Conservation (phyloP, 2,797 vertebrate genomes). For the Rhyacichthys aspro region DNA sequence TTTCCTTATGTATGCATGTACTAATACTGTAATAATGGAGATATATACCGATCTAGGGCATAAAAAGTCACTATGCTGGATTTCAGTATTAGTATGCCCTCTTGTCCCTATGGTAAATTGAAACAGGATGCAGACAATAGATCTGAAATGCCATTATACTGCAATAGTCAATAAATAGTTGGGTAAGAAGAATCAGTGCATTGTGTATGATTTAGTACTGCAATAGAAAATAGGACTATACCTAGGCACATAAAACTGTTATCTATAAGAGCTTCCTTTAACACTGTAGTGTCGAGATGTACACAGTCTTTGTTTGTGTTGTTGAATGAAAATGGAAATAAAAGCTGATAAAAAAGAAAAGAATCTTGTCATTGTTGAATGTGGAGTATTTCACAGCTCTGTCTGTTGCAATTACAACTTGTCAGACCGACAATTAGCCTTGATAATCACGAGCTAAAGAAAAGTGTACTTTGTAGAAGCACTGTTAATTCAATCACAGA, state of each 20-base stretch:
- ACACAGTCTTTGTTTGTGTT: conserved; percentile 21
- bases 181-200: conserved; percentile 55
- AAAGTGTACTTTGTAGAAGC: conserved; percentile 62
- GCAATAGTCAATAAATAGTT: conserved; percentile 59
- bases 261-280: conserved; percentile 44
- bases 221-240: conserved; percentile 41
- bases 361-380: conserved; percentile 20
- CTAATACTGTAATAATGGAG: no score
- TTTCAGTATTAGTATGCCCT: conserved; percentile 18
- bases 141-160: conserved; percentile 36
- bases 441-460: conserved; percentile 72
- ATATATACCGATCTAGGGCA: conserved; percentile 7
- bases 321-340: not conserved
- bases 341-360: conserved; percentile 21
- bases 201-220: conserved; percentile 61
- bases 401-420: conserved; percentile 64
- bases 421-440: conserved; percentile 75
- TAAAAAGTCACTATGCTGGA: not conserved
- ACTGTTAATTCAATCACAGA: conserved; percentile 67
- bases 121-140: conserved; percentile 49
- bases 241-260: conserved; percentile 45
- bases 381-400: conserved; percentile 54
- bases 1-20: no score
- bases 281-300: conserved; percentile 31
- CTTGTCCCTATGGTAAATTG: conserved; percentile 27